These are phyloP conservation scores for Cantharis rustica DNA, from an alignment of 2,888 invertebrate genomes.

Conservation along the genomic window DNA sequence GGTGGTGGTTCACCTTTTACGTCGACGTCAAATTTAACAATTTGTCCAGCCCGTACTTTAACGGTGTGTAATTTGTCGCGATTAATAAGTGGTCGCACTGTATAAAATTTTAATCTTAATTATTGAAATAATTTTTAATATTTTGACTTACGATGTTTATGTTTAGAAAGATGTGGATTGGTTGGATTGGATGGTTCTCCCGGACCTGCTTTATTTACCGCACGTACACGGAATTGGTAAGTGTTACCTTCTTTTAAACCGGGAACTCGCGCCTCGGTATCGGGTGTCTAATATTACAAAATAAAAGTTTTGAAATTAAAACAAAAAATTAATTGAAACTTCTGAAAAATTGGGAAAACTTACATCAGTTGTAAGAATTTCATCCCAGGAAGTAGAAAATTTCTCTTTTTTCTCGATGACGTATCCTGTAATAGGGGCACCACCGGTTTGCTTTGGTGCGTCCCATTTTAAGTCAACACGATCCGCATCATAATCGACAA, in stretches of 20 bases:
- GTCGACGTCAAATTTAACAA: slow-evolving; percentile 90
- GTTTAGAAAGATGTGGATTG: slow-evolving; percentile 85
- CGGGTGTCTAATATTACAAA: slow-evolving; percentile 63
- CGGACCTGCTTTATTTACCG: slow-evolving; percentile 93
- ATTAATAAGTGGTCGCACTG: slow-evolving; percentile 95
- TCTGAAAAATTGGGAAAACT: slow-evolving; percentile 40
- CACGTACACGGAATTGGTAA: slow-evolving; percentile 94
- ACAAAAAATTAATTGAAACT: neutral
- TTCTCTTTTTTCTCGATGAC: slow-evolving; percentile 89
- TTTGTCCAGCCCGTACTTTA: slow-evolving; percentile 87
- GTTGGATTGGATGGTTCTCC: slow-evolving; percentile 91
- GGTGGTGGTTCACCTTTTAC: slow-evolving; percentile 97
- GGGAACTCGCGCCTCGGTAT: slow-evolving; percentile 80
- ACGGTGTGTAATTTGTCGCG: slow-evolving; percentile 89
- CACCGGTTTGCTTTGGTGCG: slow-evolving; percentile 77
- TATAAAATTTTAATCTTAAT: slow-evolving; percentile 35
- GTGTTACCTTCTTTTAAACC: slow-evolving; percentile 88
- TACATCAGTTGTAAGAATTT: slow-evolving; percentile 75
- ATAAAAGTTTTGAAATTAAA: neutral
- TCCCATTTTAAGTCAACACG: slow-evolving; percentile 86
- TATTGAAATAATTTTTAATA: neutral
- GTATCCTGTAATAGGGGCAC: slow-evolving; percentile 82
- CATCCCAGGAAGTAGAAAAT: slow-evolving; percentile 78
- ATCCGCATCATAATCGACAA: slow-evolving; percentile 89
- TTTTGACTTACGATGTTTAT: slow-evolving; percentile 74